A percentile compares a stretch with the other conserved stretches of the same genome.
phyloP scores from a whole-genome alignment of 2,888 invertebrate species.

The Standfussiana lucernea region DNA sequence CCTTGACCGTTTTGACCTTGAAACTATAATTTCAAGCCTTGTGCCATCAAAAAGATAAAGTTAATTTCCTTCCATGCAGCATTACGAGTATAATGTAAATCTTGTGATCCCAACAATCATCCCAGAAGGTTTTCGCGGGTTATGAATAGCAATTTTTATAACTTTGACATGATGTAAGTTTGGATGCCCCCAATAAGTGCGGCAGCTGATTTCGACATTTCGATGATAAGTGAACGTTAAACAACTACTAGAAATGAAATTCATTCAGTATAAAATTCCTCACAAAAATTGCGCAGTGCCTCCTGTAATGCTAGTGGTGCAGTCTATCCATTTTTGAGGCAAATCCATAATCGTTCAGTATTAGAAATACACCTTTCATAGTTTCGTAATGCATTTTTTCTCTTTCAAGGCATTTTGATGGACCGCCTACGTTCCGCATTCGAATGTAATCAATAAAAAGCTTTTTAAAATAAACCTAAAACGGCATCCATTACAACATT shows the following conservation, averaged over 20 bases:
- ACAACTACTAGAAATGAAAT: background rate
- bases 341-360: background rate
- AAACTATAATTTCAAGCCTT: background rate
- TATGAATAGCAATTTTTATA: background rate
- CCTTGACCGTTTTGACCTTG: background rate
- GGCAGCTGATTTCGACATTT: background rate
- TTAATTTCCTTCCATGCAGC: background rate
- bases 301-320: background rate
- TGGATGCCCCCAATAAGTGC: background rate
- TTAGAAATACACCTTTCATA: background rate
- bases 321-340: background rate
- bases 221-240: background rate
- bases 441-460: background rate
- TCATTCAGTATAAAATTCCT: background rate
- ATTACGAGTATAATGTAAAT: too few relatives aligned
- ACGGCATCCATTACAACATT: background rate
- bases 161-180: background rate
- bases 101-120: background rate
- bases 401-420: background rate
- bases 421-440: background rate
- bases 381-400: conserved; percentile 1
- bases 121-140: background rate
- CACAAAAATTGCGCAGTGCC: background rate
- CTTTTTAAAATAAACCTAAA: background rate
- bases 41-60: background rate